These are phyloP conservation scores for Tetragnatha versicolor DNA, from an alignment of 1,140 invertebrate genomes.

Conservation along the genomic window DNA sequence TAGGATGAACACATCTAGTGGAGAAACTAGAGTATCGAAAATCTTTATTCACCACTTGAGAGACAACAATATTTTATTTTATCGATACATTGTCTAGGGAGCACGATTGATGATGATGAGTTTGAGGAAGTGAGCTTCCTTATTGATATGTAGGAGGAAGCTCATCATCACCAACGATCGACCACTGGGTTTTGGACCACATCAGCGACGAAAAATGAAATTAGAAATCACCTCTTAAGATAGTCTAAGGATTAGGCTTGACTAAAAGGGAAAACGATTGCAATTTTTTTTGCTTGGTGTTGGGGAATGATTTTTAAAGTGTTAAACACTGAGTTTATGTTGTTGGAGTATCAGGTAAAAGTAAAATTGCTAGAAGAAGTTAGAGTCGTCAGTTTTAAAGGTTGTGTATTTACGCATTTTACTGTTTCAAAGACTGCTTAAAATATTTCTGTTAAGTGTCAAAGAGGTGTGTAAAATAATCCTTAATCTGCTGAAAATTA, in stretches of 20 bases:
- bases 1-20: constrained; percentile 26
- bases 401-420: too few species aligned
- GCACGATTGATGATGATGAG: constrained; percentile 45
- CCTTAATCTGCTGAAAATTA: too few species aligned
- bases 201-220: constrained; percentile 32
- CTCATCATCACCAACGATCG: constrained; percentile 46
- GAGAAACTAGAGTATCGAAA: constrained; percentile 22
- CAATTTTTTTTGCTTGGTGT: too few species aligned
- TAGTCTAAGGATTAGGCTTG: not conserved
- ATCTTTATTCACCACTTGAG: constrained; percentile 49
- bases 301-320: too few species aligned
- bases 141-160: constrained; percentile 38
- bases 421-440: too few species aligned
- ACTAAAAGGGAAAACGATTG: not conserved
- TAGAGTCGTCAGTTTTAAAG: too few species aligned
- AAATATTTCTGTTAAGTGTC: too few species aligned
- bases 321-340: too few species aligned
- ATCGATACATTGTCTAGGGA: constrained; percentile 40
- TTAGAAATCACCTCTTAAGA: constrained; percentile 34
- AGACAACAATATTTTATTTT: constrained; percentile 50
- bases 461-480: too few species aligned
- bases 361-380: too few species aligned
- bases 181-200: constrained; percentile 30
- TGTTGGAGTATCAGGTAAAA: too few species aligned
- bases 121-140: constrained; percentile 40